A percentile compares a stretch with the other conserved stretches of the same genome.
These are phyloP conservation scores for Melitaea athalia DNA, from an alignment of 2,888 invertebrate species.

Conservation along the genomic window DNA sequence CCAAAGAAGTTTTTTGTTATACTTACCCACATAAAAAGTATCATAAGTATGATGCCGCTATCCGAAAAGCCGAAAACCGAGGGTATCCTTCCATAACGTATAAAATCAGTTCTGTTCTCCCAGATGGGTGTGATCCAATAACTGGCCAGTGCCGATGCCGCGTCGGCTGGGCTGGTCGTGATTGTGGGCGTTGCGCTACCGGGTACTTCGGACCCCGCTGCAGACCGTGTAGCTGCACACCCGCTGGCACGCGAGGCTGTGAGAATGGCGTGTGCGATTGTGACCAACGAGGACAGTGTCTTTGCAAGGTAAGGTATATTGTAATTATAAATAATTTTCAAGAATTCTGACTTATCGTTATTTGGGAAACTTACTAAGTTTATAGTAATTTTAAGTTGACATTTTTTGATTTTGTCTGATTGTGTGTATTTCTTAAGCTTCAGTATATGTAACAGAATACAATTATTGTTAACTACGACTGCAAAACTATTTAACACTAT, in stretches of 20 bases:
- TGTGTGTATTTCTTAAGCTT: too few relatives aligned
- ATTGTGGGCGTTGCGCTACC: slow-evolving; percentile 91
- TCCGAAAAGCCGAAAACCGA: neutral
- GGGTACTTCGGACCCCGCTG: slow-evolving; percentile 96
- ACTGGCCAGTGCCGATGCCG: slow-evolving; percentile 90
- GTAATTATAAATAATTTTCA: too few relatives aligned
- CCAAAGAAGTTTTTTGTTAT: too few relatives aligned
- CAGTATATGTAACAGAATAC: too few relatives aligned
- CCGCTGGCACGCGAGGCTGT: slow-evolving; percentile 85
- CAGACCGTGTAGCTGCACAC: slow-evolving; percentile 91
- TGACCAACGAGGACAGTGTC: slow-evolving; percentile 89
- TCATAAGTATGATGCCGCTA: neutral
- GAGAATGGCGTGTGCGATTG: slow-evolving; percentile 85
- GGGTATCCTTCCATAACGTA: neutral
- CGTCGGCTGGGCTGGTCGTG: slow-evolving; percentile 87
- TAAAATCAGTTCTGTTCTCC: slow-evolving; percentile 63
- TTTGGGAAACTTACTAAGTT: too few relatives aligned
- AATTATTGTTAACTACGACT: too few relatives aligned
- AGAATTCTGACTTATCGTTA: too few relatives aligned
- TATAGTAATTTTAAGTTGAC: too few relatives aligned
- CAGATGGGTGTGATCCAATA: slow-evolving; percentile 84
- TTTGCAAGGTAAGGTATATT: slow-evolving; percentile 88
- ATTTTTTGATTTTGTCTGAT: too few relatives aligned
- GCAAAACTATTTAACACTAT: too few relatives aligned
- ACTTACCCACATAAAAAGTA: neutral